A percentile compares a stretch with the other conserved stretches of the same genome.
Conservation (phyloP, 1,140 invertebrate species). For the Zaprionus capensis region DNA sequence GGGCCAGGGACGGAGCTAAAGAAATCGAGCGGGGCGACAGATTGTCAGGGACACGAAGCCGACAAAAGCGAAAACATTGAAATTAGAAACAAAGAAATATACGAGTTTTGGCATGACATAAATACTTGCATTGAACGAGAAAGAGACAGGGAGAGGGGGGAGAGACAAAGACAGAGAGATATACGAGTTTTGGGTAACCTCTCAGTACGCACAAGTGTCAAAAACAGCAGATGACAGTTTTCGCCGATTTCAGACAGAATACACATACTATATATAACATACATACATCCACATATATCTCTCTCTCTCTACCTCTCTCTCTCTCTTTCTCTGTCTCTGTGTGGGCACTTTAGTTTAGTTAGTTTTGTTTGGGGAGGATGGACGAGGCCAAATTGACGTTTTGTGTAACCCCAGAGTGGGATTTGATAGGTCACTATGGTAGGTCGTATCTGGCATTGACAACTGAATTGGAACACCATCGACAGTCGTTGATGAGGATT, state of each 20-base stretch:
- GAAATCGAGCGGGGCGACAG: constrained; percentile 42
- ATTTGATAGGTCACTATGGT: background rate
- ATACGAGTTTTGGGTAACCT: constrained; percentile 9
- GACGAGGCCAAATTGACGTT: constrained; percentile 66
- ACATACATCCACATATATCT: background rate
- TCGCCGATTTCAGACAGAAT: constrained; percentile 20
- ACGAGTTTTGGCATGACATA: constrained; percentile 44
- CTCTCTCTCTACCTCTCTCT: background rate
- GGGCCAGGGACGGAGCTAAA: constrained; percentile 9
- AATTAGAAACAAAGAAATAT: constrained; percentile 65
- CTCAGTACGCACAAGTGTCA: constrained; percentile 73
- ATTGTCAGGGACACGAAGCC: constrained; percentile 47
- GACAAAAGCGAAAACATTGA: constrained; percentile 59
- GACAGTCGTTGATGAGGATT: constrained; percentile 32
- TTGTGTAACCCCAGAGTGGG: constrained; percentile 45
- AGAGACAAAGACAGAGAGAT: background rate
- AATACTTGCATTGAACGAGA: constrained; percentile 57
- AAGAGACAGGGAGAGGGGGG: background rate
- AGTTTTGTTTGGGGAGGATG: constrained; percentile 35
- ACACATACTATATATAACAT: constrained; percentile 2
- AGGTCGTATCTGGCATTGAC: constrained; percentile 44
- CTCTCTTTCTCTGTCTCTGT: background rate
- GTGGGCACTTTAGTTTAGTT: constrained; percentile 48
- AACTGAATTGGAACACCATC: constrained; percentile 28
- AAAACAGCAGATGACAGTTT: constrained; percentile 62